phyloP scores from a whole-genome alignment of 2,797 vertebrate genomes.

The Meriones psammophilus region DNA sequence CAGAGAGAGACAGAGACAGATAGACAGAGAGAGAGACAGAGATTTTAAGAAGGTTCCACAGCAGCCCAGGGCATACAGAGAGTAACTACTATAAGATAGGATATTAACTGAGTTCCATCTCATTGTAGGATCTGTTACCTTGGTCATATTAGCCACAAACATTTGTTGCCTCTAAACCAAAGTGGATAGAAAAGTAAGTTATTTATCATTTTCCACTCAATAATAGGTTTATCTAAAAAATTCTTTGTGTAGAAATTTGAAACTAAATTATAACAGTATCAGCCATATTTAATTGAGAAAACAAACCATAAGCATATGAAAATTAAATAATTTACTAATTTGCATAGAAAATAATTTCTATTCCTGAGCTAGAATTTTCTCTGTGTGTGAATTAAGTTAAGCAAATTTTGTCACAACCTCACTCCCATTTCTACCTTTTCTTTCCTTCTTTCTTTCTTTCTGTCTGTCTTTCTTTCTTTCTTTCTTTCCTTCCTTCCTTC shows the following conservation, averaged over 20 bases:
- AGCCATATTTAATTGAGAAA: background rate
- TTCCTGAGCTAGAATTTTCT: background rate
- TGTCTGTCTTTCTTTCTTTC: too few species aligned
- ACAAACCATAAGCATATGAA: background rate
- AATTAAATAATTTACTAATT: conserved; percentile 22
- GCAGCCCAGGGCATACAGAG: background rate
- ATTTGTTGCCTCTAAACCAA: conserved; percentile 15
- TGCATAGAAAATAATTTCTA: background rate
- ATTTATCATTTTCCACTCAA: background rate
- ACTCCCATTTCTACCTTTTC: too few species aligned
- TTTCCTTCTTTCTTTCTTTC: too few species aligned
- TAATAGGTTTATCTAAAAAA: background rate
- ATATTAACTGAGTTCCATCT: background rate
- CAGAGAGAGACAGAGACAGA: background rate
- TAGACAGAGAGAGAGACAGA: background rate
- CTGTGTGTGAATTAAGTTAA: background rate
- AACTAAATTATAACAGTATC: conserved; percentile 17
- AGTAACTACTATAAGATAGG: background rate
- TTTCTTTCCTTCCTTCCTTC: too few species aligned
- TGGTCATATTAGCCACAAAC: background rate
- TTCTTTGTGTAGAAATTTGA: background rate
- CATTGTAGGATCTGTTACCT: background rate
- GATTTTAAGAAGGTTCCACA: background rate
- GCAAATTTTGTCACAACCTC: background rate
- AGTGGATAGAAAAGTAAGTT: background rate